These are phyloP conservation scores for Gymnoscopelus microlampas DNA, from an alignment of 2,797 vertebrate species.

Conservation along the genomic window DNA sequence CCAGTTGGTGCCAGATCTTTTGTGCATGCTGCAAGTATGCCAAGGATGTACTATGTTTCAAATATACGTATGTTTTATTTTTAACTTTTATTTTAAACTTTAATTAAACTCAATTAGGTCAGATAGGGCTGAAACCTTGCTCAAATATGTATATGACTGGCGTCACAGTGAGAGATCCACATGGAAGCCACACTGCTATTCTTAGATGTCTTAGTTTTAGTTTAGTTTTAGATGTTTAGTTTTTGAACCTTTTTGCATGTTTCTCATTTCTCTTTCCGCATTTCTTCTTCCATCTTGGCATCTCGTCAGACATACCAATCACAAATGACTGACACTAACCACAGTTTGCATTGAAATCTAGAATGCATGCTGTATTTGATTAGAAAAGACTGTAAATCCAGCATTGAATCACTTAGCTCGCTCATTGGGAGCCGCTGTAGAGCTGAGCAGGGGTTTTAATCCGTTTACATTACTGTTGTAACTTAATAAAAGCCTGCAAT, in stretches of 20 bases:
- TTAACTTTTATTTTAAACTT: too few relatives aligned
- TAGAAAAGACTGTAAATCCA: constrained; percentile 48
- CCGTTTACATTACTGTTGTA: constrained; percentile 66
- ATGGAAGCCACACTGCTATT: constrained; percentile 40
- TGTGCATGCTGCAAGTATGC: too few relatives aligned
- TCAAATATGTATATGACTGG: too few relatives aligned
- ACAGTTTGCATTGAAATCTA: constrained; percentile 42
- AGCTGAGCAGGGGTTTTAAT: constrained; percentile 61
- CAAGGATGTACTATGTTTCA: too few relatives aligned
- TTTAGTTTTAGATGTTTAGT: background rate
- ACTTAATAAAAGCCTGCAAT: constrained; percentile 62
- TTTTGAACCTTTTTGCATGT: constrained; percentile 47
- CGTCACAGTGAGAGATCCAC: constrained; percentile 48
- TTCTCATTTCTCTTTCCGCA: constrained; percentile 39
- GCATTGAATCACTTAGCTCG: constrained; percentile 60
- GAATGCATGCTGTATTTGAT: constrained; percentile 52
- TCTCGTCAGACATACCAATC: constrained; percentile 38
- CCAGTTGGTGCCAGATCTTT: too few relatives aligned
- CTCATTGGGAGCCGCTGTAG: constrained; percentile 53
- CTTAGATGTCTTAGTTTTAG: constrained; percentile 4
- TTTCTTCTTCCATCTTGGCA: constrained; percentile 39
- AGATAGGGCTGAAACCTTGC: too few relatives aligned
- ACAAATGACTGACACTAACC: constrained; percentile 45
- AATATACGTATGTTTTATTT: too few relatives aligned
- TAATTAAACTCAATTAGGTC: too few relatives aligned